Base-by-base conservation (phyloP, 2,797 vertebrate species). In the Eleutherodactylus coqui region DNA sequence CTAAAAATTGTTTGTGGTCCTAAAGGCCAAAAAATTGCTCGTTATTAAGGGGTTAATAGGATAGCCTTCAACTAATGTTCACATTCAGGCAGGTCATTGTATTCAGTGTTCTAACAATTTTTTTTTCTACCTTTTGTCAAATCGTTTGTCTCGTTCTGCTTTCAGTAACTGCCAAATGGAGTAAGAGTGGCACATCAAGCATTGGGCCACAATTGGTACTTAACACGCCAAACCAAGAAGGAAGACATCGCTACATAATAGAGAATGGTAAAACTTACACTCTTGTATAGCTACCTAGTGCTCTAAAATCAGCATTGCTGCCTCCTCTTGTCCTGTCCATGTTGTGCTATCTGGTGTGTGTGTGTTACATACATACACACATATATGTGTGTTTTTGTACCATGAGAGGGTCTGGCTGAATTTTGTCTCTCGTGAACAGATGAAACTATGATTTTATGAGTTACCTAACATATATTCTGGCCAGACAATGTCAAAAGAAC, bases 101-200 rank as follows among this genome's bases (percentile, higher is more conserved):
- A 13, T 10, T 58, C 5, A 36, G 6, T 76, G 73, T 32, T 53
- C 17, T 29, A 14, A 34, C 29, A 36, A 14, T n/a, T n/a, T n/a
- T n/a, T n/a, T n/a, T n/a, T n/a, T 45, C 43, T 0, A 13, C 14
- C 2, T 45, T 11, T 58, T n/a, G 21, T 36, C 10, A 34, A 36
- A 67, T 11, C 16, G 2, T 60, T 45, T 69, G 32, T 43, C 34
- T 55, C 32, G 19, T 41, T 75, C 62, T 64, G 3, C 19, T 53
- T 67, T 11, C 45, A 86, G 79, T 13, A n/a, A 10, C 72, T 58
- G 14, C 47, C 55, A n/a, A 43, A 72, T 85, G 84, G 76, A 60
- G 19, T 14, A 73, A 24, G 24, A 16, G 4, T 16, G 16, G 5
- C 53, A 36, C 45, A 29, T 9, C 16, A 27, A 77, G 36, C 49